Evolutionary conservation across 1,140 invertebrate species (phyloP), one percentile per base, ranked within the genome.

Genomic region (Aphelinus atriplicis): DNA sequence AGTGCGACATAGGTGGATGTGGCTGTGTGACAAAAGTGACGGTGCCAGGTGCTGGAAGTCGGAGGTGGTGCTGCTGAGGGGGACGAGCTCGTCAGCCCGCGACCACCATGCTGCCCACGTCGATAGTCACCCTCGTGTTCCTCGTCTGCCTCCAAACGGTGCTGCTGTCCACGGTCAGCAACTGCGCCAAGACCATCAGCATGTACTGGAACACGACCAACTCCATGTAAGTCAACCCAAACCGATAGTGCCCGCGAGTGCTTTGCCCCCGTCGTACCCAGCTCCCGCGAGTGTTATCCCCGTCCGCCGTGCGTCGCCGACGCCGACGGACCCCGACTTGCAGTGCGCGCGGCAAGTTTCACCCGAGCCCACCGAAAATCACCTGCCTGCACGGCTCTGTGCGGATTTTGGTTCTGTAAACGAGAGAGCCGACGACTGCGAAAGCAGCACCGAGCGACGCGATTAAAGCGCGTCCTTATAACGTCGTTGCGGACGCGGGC

Each of bases 161-260:
- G 46, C 88, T 94, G 84, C 88, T 93, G 53, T 92, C 91, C 46
- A 92, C 91, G 10, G 90, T 93, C 81, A 94, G 93, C 77, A 93
- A 93, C 84, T 93, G 93, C 86, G 93, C 93, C 64, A 94, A 95
- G 86, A 92, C 93, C 26, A 95, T 94, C 86, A 93, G 93, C 86
- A 94, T 95, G 88, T 93, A 95, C 82, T 95, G 94, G 94, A 95
- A 95, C 88, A 95, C 93, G 78, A 94, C 93, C 50, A 95, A 95
- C 86, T 94, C 92, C 81, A 92, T 93, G 92, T 92, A 88, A 92
- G 91, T 86, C n/a, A 1, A 5, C 61, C 58, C 42, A 26, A 46
- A 58, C 61, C 64, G 64, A 45, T 26, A 65, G 57, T 72, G 46
- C 53, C 7, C 60, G 77, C 75, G 76, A 55, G 55, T 71, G 26